Conservation (phyloP, 2,113 vertebrate species). For the Nycticebus coucang region DNA sequence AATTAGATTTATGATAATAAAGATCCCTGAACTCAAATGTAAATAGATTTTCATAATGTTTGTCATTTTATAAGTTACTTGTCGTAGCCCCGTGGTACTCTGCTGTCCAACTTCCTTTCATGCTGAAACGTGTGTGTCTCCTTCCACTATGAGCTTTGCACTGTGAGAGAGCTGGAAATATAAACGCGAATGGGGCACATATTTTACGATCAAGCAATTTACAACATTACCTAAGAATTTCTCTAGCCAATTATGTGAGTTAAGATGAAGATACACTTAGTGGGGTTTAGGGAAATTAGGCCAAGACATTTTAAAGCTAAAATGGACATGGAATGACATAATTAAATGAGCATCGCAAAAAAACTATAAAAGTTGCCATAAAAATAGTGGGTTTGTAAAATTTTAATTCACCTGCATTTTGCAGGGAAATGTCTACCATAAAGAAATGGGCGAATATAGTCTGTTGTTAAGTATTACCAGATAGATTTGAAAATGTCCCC, state of each 20-base stretch:
- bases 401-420: constrained; percentile 24
- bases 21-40: background rate
- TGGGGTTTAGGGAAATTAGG: background rate
- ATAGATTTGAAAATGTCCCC: accelerated
- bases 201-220: background rate
- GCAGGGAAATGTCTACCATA: background rate
- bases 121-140: background rate
- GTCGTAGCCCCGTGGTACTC: background rate
- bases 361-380: constrained; percentile 52
- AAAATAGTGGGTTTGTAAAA: background rate
- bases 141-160: background rate
- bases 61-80: background rate
- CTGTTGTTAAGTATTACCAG: background rate
- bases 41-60: background rate
- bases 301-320: background rate
- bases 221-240: background rate
- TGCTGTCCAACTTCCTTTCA: background rate
- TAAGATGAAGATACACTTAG: background rate
- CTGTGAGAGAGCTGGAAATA: background rate
- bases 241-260: background rate
- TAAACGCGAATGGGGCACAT: background rate
- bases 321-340: background rate
- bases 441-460: background rate
- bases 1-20: constrained; percentile 22
- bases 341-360: constrained; percentile 42